phyloP scores from a whole-genome alignment of 1,140 invertebrate genomes.

The Alviniconcha marisindica region DNA sequence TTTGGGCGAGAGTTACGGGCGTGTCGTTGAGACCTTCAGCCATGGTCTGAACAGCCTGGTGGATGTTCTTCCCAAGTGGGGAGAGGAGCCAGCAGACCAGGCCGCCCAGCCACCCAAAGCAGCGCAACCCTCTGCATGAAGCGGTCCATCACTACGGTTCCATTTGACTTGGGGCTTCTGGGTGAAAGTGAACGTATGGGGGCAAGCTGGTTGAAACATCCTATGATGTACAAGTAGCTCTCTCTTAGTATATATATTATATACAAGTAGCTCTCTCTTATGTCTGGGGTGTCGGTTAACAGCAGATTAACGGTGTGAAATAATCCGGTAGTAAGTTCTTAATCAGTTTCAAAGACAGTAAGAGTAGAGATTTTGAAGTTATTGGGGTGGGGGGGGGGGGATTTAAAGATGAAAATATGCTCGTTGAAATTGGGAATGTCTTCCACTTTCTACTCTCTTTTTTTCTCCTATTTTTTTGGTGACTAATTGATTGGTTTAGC shows the following conservation, averaged over 20 bases:
- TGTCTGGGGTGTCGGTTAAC: neutral
- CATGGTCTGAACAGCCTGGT: neutral
- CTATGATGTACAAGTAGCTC: too few relatives aligned
- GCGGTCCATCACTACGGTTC: too few relatives aligned
- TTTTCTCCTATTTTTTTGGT: too few relatives aligned
- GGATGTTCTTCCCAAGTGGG: neutral
- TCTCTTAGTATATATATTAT: too few relatives aligned
- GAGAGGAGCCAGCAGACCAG: too few relatives aligned
- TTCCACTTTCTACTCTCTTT: too few relatives aligned
- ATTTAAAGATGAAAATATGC: neutral
- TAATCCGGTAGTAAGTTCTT: too few relatives aligned
- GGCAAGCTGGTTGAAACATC: too few relatives aligned
- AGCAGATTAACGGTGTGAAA: too few relatives aligned
- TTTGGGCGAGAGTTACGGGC: conserved; percentile 14
- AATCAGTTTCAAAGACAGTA: neutral
- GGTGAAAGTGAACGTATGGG: neutral
- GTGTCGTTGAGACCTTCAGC: neutral
- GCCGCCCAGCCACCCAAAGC: neutral
- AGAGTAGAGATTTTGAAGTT: neutral
- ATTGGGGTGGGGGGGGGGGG: neutral
- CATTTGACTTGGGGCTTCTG: too few relatives aligned
- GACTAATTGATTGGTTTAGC: too few relatives aligned
- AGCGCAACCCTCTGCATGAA: neutral
- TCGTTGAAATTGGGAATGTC: neutral
- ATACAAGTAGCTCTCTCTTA: too few relatives aligned